Base-by-base conservation (phyloP, 30 jellyfish, hydroid and myxozoan genomes). In the Nemopilema nomurai region DNA sequence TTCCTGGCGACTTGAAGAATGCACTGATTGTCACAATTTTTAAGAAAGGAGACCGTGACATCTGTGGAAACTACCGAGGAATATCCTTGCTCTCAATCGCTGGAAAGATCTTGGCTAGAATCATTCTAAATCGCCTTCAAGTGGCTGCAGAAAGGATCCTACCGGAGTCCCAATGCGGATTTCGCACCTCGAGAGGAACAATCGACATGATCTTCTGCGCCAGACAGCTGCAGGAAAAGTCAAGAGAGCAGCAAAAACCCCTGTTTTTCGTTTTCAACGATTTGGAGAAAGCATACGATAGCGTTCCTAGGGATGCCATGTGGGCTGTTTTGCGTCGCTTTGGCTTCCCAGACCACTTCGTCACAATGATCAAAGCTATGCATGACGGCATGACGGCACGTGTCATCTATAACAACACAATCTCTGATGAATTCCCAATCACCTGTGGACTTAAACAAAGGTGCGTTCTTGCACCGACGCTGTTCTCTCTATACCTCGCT, bases 391-490 rank as follows among this genome's bases (percentile, higher is more conserved):
- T 67, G 77, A 26, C 32, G 27, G 77, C 77, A 16, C 17, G 32
- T 13, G 77, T 67, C 16, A 67, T 67, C 77, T 9, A 67, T 16
- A 16, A 67, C 16, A 22, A 22, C 22, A 26, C 17, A 9, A 26
- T 67, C 19, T 51, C 77, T 16, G 82, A 71, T 9, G 18, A 16
- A 18, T 71, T 71, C 82, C 21, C 16, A 28, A 29, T 71, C 73
- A 28, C 16, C 71, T 22, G 74, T 28, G 82, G 82, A 25, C 74
- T 71, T 16, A 25, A 71, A 73, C 82, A 71, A 28, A 73, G 82
- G 24, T 71, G 82, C 25, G 82, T 71, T 29, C 71, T 71, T 32
- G 82, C 82, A 8, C 82, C 82, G 13, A 71, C 73, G 18, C 82
- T 71, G 8, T 71, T 71, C 73, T 8, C 72, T 17, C 71, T 71